Evolutionary conservation across 2,888 invertebrate species (phyloP).

Genomic region (Hedychridium roseum): DNA sequence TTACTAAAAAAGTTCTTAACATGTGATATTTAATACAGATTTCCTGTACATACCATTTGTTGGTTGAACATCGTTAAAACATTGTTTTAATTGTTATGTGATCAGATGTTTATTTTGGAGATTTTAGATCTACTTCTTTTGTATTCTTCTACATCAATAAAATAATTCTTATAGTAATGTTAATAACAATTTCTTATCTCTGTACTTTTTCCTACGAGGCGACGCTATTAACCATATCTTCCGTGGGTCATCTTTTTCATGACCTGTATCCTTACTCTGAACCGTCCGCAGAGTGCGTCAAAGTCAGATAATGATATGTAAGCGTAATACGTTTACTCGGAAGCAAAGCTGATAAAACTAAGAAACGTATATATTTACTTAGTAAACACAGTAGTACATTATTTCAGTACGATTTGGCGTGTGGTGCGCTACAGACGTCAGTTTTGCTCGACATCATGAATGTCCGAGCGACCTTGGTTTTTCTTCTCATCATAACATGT

Average conservation of each 20-base stretch:
- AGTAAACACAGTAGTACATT: neutral
- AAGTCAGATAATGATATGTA: too few species aligned
- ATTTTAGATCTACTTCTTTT: slow-evolving; percentile 2
- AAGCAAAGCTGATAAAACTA: slow-evolving; percentile 8
- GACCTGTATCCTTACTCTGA: neutral
- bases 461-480: slow-evolving; percentile 3
- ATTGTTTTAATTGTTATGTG: too few species aligned
- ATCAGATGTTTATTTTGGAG: slow-evolving; percentile 2
- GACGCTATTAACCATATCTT: neutral
- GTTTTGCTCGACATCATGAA: slow-evolving; percentile 4
- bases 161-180: too few species aligned
- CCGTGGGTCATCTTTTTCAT: slow-evolving; percentile 2
- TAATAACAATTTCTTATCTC: too few species aligned
- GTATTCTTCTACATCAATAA: too few species aligned
- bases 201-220: too few species aligned
- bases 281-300: neutral
- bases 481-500: slow-evolving; percentile 3
- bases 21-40: neutral
- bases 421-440: neutral
- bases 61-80: neutral
- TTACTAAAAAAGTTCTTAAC: slow-evolving; percentile 3
- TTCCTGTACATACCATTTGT: slow-evolving; percentile 6
- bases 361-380: neutral
- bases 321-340: neutral
- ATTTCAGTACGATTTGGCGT: neutral